Conservation (phyloP, 2,888 invertebrate genomes). For the Unio pictorum region DNA sequence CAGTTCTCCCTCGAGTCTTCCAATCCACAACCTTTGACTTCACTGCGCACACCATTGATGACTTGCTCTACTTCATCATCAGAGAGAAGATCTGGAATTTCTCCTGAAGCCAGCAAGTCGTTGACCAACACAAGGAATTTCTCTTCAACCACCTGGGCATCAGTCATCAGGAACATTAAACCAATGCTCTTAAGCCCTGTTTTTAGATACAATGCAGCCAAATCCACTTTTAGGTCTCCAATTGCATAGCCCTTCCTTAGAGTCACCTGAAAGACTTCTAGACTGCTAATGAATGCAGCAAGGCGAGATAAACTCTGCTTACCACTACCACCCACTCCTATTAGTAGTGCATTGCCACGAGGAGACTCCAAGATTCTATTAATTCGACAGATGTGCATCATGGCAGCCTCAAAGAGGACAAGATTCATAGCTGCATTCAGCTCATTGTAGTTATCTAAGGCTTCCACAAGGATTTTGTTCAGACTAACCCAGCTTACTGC, state of each 20-base stretch:
- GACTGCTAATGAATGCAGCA: conserved; percentile 93
- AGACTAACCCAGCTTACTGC: conserved; percentile 84
- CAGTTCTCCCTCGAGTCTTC: conserved; percentile 94
- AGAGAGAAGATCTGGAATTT: conserved; percentile 94
- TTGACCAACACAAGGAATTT: conserved; percentile 95
- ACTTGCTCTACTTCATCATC: conserved; percentile 97
- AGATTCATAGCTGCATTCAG: conserved; percentile 97
- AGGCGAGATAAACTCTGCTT: conserved; percentile 93
- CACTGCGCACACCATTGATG: conserved; percentile 78
- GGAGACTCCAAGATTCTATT: conserved; percentile 95
- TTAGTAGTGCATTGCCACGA: conserved; percentile 91
- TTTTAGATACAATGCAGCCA: conserved; percentile 89
- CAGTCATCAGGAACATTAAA: conserved; percentile 95
- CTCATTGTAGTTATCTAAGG: conserved; percentile 94
- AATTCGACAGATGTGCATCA: conserved; percentile 93
- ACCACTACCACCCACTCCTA: conserved; percentile 96
- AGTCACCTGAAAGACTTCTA: conserved; percentile 95
- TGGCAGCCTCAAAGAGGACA: conserved; percentile 96
- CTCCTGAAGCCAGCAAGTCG: conserved; percentile 94
- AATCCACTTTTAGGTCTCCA: conserved; percentile 85
- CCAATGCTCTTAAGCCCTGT: conserved; percentile 94
- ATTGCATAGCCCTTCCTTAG: conserved; percentile 90
- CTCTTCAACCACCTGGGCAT: conserved; percentile 96
- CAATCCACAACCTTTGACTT: conserved; percentile 82
- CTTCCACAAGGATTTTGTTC: conserved; percentile 88